Conservation (phyloP, 2,888 invertebrate species). For the Nectonema munidae region DNA sequence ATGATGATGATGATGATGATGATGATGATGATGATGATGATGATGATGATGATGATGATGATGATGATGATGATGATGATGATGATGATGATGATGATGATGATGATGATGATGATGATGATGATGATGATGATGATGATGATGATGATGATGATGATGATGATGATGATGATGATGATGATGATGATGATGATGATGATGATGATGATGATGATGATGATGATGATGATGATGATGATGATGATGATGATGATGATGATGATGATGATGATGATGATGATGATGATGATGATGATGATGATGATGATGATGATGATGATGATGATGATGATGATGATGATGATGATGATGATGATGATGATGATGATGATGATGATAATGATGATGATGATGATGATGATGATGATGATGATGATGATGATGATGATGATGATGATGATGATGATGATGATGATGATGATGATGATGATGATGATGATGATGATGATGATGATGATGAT, state of each 20-base stretch:
- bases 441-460: background rate
- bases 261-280: background rate
- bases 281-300: constrained; percentile 1
- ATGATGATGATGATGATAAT: background rate
- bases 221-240: constrained; percentile 5
- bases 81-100: background rate
- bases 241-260: background rate
- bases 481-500: constrained; percentile 1
- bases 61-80: constrained; percentile 5
- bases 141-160: background rate
- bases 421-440: constrained; percentile 5
- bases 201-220: background rate
- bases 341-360: background rate
- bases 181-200: background rate
- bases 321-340: constrained; percentile 5
- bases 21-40: constrained; percentile 5
- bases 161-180: constrained; percentile 1
- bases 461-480: background rate
- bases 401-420: background rate
- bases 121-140: constrained; percentile 5
- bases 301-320: background rate
- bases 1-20: background rate
- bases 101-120: background rate
- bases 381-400: constrained; percentile 1
- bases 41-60: background rate